phyloP scores from a whole-genome alignment of 1,140 invertebrate genomes.

The Andricus grossulariae region DNA sequence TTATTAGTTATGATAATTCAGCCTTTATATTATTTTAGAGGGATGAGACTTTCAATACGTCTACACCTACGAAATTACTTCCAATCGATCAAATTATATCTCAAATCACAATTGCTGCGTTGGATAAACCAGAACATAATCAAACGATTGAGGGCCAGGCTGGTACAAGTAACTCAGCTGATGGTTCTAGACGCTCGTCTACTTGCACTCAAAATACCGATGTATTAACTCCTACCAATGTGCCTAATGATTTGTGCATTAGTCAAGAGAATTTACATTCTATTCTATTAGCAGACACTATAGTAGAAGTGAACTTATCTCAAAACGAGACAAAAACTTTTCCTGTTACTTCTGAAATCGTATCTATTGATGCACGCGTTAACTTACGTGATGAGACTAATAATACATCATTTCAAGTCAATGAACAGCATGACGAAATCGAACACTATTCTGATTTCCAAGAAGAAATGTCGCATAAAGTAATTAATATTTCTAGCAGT shows the following conservation, averaged over 20 bases:
- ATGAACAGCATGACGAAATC: constrained; percentile 2
- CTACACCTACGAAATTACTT: constrained; percentile 70
- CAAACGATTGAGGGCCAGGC: constrained; percentile 53
- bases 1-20: background rate
- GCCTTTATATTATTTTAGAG: constrained; percentile 64
- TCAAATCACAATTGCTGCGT: constrained; percentile 62
- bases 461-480: constrained; percentile 37
- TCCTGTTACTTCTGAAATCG: background rate
- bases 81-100: constrained; percentile 74
- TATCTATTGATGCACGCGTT: background rate
- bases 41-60: constrained; percentile 73
- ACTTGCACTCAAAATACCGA: constrained; percentile 74
- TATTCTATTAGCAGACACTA: constrained; percentile 36
- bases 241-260: constrained; percentile 63
- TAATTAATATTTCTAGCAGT: constrained; percentile 31
- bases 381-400: constrained; percentile 13
- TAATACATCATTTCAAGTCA: constrained; percentile 17
- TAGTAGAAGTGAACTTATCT: constrained; percentile 27
- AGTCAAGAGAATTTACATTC: constrained; percentile 60
- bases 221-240: constrained; percentile 69
- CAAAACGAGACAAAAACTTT: constrained; percentile 15
- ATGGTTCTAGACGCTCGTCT: constrained; percentile 70
- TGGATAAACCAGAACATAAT: constrained; percentile 52
- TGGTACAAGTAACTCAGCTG: constrained; percentile 54
- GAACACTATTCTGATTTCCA: constrained; percentile 33